Conservation (phyloP, 2,113 vertebrate species). For the Xyrauchen texanus region DNA sequence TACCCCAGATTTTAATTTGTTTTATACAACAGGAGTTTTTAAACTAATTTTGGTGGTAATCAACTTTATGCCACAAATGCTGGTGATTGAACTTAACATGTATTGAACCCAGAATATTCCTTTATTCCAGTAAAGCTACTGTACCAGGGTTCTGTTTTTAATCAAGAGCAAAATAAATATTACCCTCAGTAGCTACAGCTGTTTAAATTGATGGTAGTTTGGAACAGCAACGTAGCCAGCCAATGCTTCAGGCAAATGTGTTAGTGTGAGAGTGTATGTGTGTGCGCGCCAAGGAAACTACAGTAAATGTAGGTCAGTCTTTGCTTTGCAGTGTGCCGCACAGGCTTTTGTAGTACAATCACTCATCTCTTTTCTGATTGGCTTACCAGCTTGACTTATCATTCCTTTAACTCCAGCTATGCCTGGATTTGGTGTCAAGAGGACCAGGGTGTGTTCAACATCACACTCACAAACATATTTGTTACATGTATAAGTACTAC, state of each 20-base stretch:
- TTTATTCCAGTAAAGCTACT: not conserved
- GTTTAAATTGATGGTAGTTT: slow-evolving; percentile 35
- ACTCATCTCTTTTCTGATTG: slow-evolving; percentile 46
- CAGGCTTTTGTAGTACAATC: slow-evolving; percentile 29
- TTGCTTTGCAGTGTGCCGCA: slow-evolving; percentile 46
- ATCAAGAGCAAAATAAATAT: slow-evolving; percentile 22
- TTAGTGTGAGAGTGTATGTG: slow-evolving; percentile 3
- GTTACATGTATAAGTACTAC: not conserved
- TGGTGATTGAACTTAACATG: no score
- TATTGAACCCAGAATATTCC: not conserved
- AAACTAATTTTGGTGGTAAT: no score
- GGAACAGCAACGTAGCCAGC: slow-evolving; percentile 37
- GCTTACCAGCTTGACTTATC: slow-evolving; percentile 20
- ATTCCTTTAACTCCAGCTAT: slow-evolving; percentile 29
- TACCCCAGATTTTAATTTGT: no score
- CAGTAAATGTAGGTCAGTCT: slow-evolving; percentile 61
- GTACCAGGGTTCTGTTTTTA: not conserved
- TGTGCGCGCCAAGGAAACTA: slow-evolving; percentile 19
- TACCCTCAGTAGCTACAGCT: slow-evolving; percentile 3
- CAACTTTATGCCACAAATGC: no score
- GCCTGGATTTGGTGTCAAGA: slow-evolving; percentile 22
- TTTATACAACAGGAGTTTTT: no score
- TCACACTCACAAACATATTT: slow-evolving; percentile 2
- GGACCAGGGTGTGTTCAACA: slow-evolving; percentile 43
- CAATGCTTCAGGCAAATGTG: slow-evolving; percentile 18